Evolutionary conservation across 64 coral and sea anemone species (phyloP), one percentile per base, ranked within the genome.

Genomic region (Stichodactyla helianthus): DNA sequence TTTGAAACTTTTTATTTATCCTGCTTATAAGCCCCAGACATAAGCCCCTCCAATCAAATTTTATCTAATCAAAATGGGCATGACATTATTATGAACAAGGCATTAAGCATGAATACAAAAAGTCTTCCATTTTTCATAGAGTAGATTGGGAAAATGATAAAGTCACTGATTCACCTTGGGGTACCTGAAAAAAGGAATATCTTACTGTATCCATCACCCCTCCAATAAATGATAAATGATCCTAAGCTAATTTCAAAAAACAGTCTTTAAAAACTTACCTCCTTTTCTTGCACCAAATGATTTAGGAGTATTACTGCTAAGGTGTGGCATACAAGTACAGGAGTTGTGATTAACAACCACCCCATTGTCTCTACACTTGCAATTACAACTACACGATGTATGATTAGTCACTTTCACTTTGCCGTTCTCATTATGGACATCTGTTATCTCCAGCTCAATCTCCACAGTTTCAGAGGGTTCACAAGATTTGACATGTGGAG

Each of bases 331-430:
- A 10, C 68, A 74, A 0, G 4, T 35, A 13, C 68, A 31, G 26
- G 23, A 31, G 0, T 74, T 8, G 5, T 19, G 8, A 74, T 74
- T 12, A 6, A 4, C 0, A 74, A 8, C 4, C 2, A 74, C 0
- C 68, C 13, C 68, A 31, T 74, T 31, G 68, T n/a, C 2, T 74
- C 27, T 74, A 13, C 68, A 74, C 5, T 31, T 31, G 17, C 68
- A 74, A 10, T 4, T 31, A 74, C 89, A 91, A 10, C 2, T 8
- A 61, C 89, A 91, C 6, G 19, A 35, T 18, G 89, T 91, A 53
- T 91, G 83, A 65, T 91, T 91, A 17, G 0, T 9, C 2, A 91
- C 55, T 16, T 22, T 31, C 0, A 86, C 22, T 53, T 10, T 83
- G 10, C 28, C 7, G 1, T 51, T n/a, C 18, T 52, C 0, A 62